Evolutionary conservation across 2,113 vertebrate species (phyloP), one percentile per base, ranked within the genome.

Genomic region (Pardalotus punctatus): DNA sequence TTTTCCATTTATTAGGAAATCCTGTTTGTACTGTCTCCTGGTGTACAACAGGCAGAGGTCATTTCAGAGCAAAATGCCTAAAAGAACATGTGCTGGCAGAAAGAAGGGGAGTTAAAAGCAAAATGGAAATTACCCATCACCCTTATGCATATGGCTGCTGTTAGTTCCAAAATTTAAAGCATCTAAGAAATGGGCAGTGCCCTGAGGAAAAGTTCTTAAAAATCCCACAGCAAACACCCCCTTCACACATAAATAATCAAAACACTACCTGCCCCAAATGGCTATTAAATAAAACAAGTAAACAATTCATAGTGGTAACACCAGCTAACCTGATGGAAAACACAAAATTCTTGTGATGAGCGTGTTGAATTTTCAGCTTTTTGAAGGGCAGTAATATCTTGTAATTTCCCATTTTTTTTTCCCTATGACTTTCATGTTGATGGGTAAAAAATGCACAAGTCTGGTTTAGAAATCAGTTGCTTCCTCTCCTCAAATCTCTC

Each of bases 401-500:
- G 14, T n/a, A 67, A 62, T 89, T 83, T 43, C 11, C 13, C 2
- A 1, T 1, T 19, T 61, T 54, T 61, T 54, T 57, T 47, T 28
- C 2, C 8, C 11, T 33, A 13, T 58, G 47, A 47, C 35, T 86
- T 88, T 78, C 43, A 53, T 35, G 40, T 77, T 70, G 29, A 22
- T 92, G 66, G 16, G 22, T 65, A 94, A 60, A 72, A 93, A 85
- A 93, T 69, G 27, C 8, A 0, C 17, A 71, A 38, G 38, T 29
- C 69, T 72, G 40, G n/a, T 82, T 94, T 70, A 45, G 35, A 88
- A 96, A 72, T 80, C 62, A 31, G 54, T 71, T 65, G 11, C 54
- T 94, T 65, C 9, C 33, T 93, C 73, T 92, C 45, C 66, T 94
- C n/a, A 85, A 86, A 80, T 81, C 56, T 90, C 71, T 92, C 76